Evolutionary conservation across 2,113 vertebrate genomes (phyloP).

Genomic region (Meleagris gallopavo): DNA sequence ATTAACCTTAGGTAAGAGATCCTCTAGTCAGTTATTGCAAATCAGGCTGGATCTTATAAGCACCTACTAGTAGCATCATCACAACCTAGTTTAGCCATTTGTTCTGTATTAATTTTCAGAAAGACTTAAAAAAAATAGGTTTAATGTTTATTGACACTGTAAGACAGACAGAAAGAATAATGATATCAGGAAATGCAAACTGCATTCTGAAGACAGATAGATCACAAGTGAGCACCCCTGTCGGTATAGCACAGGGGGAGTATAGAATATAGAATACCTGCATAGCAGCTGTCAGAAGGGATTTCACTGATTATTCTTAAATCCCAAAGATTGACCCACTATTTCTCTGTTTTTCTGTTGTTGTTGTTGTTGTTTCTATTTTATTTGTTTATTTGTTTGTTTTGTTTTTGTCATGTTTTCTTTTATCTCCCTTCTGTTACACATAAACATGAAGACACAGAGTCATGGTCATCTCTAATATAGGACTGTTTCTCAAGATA

Average conservation of each 20-base stretch:
- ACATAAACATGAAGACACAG: accelerated
- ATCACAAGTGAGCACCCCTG: neutral
- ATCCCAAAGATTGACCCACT: too few species aligned
- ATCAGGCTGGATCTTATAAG: neutral
- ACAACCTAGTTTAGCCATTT: neutral
- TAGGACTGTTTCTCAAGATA: neutral
- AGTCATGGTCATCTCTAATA: neutral
- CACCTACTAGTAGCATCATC: neutral
- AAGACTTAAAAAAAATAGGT: neutral
- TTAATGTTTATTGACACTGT: neutral
- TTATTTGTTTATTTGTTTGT: neutral
- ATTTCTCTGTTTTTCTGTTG: neutral
- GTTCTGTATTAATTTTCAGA: neutral
- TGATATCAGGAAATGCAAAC: accelerated
- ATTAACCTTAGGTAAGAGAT: neutral
- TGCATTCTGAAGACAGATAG: neutral
- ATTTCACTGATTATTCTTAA: neutral
- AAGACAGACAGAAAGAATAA: neutral
- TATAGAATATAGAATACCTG: neutral
- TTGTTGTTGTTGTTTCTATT: too few species aligned
- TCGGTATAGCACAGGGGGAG: neutral
- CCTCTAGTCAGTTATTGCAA: neutral
- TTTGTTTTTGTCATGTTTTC: neutral
- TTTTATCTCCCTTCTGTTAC: neutral
- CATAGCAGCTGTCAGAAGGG: neutral